phyloP scores from a whole-genome alignment of 2,888 invertebrate species.

The Tortricodes alternella region DNA sequence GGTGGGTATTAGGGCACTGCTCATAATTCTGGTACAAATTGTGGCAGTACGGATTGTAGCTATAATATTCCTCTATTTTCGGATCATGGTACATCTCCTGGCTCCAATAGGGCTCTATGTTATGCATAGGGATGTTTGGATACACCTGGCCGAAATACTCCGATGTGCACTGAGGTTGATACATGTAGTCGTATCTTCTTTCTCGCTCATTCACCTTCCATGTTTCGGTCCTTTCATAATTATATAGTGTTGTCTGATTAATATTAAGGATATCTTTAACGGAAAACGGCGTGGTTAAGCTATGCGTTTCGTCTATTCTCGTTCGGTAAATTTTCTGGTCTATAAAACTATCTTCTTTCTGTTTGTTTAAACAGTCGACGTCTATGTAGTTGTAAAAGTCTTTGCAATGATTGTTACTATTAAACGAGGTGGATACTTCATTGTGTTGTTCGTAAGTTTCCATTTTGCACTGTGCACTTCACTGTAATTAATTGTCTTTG shows the following conservation, averaged over 20 bases:
- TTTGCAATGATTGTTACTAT: constrained; percentile 62
- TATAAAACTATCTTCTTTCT: constrained; percentile 45
- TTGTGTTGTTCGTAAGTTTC: constrained; percentile 69
- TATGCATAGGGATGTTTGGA: constrained; percentile 60
- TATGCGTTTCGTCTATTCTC: constrained; percentile 58
- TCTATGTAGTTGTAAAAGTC: constrained; percentile 58
- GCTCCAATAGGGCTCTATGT: constrained; percentile 65
- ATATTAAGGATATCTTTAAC: constrained; percentile 74
- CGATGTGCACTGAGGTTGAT: constrained; percentile 56
- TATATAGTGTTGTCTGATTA: constrained; percentile 54
- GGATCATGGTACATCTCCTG: constrained; percentile 63
- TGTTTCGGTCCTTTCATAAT: constrained; percentile 60
- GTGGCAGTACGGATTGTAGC: constrained; percentile 66
- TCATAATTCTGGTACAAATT: constrained; percentile 67
- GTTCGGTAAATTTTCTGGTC: constrained; percentile 52
- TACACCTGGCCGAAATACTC: constrained; percentile 65
- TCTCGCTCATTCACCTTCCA: constrained; percentile 65
- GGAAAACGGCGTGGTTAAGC: constrained; percentile 65
- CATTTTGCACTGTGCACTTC: constrained; percentile 60
- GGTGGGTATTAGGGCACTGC: constrained; percentile 47
- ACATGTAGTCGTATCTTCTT: constrained; percentile 54
- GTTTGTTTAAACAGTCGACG: constrained; percentile 44
- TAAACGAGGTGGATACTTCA: constrained; percentile 66
- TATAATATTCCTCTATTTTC: constrained; percentile 68
- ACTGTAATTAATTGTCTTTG: constrained; percentile 49